These are phyloP conservation scores for Salminus brasiliensis DNA, from an alignment of 2,113 vertebrate genomes.

Conservation along the genomic window DNA sequence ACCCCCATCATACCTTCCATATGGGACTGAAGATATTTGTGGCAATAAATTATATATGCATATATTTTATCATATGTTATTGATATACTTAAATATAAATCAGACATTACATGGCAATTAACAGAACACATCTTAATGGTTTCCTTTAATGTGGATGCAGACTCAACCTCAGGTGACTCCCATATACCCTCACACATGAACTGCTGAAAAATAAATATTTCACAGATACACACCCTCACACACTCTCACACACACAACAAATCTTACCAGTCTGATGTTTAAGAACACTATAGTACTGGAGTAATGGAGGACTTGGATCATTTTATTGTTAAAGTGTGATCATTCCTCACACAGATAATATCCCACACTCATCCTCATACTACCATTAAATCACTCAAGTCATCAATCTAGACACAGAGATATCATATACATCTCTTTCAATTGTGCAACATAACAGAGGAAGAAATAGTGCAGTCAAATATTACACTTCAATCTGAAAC, in stretches of 20 bases:
- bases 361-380: constrained; percentile 39
- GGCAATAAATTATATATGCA: constrained; percentile 4
- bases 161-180: constrained; percentile 23
- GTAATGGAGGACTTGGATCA: constrained; percentile 40
- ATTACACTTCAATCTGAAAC: constrained; percentile 24
- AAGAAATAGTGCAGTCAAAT: constrained; percentile 44
- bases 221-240: constrained; percentile 24
- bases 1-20: not conserved
- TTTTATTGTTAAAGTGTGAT: constrained; percentile 66
- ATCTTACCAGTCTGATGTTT: constrained; percentile 10
- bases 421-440: constrained; percentile 44
- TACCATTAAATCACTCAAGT: constrained; percentile 22
- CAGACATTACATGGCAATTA: not conserved
- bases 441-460: constrained; percentile 30
- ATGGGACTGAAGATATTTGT: constrained; percentile 43
- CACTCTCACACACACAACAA: constrained; percentile 7
- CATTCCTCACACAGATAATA: constrained; percentile 49
- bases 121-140: not conserved
- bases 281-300: constrained; percentile 18
- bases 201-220: not conserved
- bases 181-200: not conserved
- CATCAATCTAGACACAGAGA: constrained; percentile 32
- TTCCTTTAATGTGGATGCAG: not conserved
- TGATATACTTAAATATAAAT: too few species aligned
- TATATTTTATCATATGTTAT: too few species aligned